Evolutionary conservation across 2,888 invertebrate genomes (phyloP), one percentile per base, ranked within the genome.

Genomic region (Latheticus oryzae): DNA sequence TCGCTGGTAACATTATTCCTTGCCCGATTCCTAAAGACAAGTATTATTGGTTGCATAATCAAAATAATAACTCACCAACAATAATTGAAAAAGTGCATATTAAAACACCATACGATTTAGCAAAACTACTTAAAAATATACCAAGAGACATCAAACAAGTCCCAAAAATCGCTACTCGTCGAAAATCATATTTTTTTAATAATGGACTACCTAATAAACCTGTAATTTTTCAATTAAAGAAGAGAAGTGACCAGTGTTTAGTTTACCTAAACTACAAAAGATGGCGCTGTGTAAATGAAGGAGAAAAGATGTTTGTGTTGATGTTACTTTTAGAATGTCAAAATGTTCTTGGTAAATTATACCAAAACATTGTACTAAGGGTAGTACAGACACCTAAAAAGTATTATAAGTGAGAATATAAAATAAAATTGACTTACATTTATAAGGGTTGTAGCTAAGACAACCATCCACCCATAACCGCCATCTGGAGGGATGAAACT

Each of bases 381-480:
- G 78, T 13, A 77, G 64, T 16, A 79, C 59, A 19, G 76, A 71
- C 12, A 77, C 65, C 80, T 80, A 62, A 19, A 1, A 17, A 28
- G 16, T 38, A n/a, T n/a, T n/a, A n/a, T n/a, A n/a, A n/a, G n/a
- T n/a, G n/a, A n/a, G n/a, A n/a, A n/a, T n/a, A n/a, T n/a, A n/a
- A n/a, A n/a, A n/a, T n/a, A n/a, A n/a, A n/a, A n/a, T n/a, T n/a
- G n/a, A 75, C 78, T 79, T 71, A 81, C 81, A 66, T 79, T 80
- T 53, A 77, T 76, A 47, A 81, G 64, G 17, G 79, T 74, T 32
- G 76, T 77, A 7, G 78, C 79, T 5, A 73, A 60, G 17, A 82
- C 76, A 24, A 82, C 73, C 23, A 80, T 67, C 82, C 82, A 82
- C 13, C 82, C 82, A 73, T 81, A 82, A 16, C 82, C 82, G 16